These are phyloP conservation scores for Drosophila affinis DNA, from an alignment of 2,888 invertebrate genomes.

Conservation along the genomic window DNA sequence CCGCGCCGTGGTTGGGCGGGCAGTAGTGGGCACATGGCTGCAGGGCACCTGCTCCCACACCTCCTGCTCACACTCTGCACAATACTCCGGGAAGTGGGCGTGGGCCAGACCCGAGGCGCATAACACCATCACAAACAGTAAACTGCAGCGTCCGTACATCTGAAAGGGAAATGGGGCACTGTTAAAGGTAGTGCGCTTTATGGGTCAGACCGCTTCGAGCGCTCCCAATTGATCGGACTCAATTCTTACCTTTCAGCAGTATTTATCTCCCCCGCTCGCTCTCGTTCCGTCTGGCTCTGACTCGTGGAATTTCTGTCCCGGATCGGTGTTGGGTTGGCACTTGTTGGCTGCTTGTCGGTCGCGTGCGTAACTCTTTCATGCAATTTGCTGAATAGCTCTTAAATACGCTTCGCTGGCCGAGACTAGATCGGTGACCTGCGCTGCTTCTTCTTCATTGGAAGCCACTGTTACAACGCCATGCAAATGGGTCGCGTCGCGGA, in stretches of 20 bases:
- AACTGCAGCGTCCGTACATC: constrained; percentile 61
- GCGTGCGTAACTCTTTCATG: constrained; percentile 73
- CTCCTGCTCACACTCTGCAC: constrained; percentile 78
- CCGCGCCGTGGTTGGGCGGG: background rate
- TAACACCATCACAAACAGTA: constrained; percentile 35
- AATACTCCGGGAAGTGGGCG: constrained; percentile 63
- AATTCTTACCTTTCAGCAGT: constrained; percentile 66
- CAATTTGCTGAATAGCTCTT: constrained; percentile 76
- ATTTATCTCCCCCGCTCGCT: constrained; percentile 40
- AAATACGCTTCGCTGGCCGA: constrained; percentile 70
- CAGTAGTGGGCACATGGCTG: constrained; percentile 51
- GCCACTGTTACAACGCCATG: constrained; percentile 40
- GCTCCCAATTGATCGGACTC: constrained; percentile 30
- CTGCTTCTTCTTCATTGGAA: constrained; percentile 33
- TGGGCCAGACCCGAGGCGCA: constrained; percentile 12
- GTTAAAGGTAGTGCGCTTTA: background rate
- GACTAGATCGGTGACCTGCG: background rate
- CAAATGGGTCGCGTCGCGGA: constrained; percentile 71
- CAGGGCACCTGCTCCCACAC: constrained; percentile 80
- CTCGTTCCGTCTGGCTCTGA: constrained; percentile 10
- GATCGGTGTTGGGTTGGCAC: constrained; percentile 25
- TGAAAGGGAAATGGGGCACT: constrained; percentile 31
- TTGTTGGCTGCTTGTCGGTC: constrained; percentile 55
- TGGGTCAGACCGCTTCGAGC: background rate
- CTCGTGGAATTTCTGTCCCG: constrained; percentile 33